A percentile compares a stretch with the other conserved stretches of the same genome.
Evolutionary conservation across 2,113 vertebrate genomes (phyloP).

Genomic region (Gallinago jamesoni): DNA sequence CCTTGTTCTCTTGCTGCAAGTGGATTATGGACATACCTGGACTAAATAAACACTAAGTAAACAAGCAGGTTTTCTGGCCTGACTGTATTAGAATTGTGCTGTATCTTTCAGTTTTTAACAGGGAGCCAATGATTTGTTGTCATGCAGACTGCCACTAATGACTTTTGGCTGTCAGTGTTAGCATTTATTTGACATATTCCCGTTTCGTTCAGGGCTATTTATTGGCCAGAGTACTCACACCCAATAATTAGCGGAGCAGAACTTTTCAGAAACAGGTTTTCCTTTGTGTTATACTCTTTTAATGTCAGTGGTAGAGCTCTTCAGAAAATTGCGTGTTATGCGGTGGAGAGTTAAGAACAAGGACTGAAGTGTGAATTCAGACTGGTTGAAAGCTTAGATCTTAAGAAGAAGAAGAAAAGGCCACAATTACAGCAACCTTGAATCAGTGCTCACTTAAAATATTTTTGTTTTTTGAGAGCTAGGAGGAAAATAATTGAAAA

Average conservation of each 20-base stretch:
- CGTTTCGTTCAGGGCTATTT: background rate
- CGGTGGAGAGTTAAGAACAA: background rate
- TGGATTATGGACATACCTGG: background rate
- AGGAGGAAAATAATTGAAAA: background rate
- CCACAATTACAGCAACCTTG: accelerated
- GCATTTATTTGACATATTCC: conserved; percentile 15
- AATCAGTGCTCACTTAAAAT: background rate
- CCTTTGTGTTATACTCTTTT: background rate
- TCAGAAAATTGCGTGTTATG: background rate
- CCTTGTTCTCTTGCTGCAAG: background rate
- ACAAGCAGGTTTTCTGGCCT: background rate
- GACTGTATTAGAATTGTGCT: background rate
- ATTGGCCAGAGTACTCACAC: background rate
- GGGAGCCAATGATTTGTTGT: conserved; percentile 23
- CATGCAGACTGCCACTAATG: background rate
- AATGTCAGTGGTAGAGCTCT: background rate
- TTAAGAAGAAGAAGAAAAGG: background rate
- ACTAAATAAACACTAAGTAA: background rate
- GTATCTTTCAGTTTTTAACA: background rate
- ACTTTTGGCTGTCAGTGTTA: conserved; percentile 20
- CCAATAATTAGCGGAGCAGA: background rate
- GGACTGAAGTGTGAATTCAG: background rate
- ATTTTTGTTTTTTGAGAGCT: background rate
- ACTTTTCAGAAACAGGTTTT: background rate
- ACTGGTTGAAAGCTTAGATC: background rate